Conservation (phyloP, 1,140 invertebrate genomes). For the Drosophila repleta region DNA sequence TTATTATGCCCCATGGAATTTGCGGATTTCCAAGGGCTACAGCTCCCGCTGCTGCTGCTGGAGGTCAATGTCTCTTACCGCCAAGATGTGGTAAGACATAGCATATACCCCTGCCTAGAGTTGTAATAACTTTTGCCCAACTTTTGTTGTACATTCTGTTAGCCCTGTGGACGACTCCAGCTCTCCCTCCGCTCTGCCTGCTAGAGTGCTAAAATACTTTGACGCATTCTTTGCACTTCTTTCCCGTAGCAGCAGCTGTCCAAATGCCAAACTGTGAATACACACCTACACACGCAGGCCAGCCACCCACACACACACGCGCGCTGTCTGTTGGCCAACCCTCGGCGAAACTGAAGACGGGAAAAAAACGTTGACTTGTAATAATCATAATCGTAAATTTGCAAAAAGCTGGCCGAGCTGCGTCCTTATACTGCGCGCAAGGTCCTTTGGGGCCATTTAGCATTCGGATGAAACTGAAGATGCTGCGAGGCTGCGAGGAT, state of each 20-base stretch:
- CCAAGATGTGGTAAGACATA: constrained; percentile 32
- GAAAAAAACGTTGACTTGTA: constrained; percentile 75
- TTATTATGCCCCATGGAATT: constrained; percentile 83
- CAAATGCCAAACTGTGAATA: constrained; percentile 52
- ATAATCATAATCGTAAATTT: constrained; percentile 84
- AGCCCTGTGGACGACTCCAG: constrained; percentile 6
- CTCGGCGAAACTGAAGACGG: constrained; percentile 17
- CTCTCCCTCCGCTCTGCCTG: not conserved
- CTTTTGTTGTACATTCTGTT: constrained; percentile 64
- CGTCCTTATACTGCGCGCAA: constrained; percentile 34
- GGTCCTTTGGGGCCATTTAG: constrained; percentile 79
- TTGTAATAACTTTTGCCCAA: constrained; percentile 79
- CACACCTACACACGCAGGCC: constrained; percentile 27
- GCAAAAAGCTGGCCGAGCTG: constrained; percentile 71
- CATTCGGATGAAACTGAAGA: constrained; percentile 31
- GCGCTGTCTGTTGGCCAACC: constrained; percentile 39
- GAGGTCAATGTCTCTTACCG: constrained; percentile 65
- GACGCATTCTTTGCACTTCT: constrained; percentile 77
- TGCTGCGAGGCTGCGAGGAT: not conserved
- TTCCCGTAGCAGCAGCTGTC: constrained; percentile 61
- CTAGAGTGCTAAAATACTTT: constrained; percentile 70
- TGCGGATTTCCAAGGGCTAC: constrained; percentile 65
- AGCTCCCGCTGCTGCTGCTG: constrained; percentile 19
- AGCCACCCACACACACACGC: constrained; percentile 23
- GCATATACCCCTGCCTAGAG: constrained; percentile 39